Conservation (phyloP, 2,113 vertebrate genomes). For the Ammospiza nelsoni region DNA sequence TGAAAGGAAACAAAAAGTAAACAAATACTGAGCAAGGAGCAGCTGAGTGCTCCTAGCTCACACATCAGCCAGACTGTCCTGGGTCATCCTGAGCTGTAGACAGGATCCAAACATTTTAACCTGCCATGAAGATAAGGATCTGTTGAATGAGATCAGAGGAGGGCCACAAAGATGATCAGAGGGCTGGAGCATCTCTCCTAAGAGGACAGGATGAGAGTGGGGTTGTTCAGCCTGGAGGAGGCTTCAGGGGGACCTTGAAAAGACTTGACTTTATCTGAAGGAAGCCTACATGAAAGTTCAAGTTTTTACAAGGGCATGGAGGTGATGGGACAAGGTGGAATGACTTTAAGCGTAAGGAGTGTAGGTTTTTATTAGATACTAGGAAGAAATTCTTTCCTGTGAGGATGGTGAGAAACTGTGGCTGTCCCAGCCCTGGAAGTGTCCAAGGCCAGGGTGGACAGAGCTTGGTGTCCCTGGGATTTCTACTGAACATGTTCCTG, state of each 20-base stretch:
- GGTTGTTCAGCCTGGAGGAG: neutral
- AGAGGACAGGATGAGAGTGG: neutral
- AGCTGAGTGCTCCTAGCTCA: neutral
- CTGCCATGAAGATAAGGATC: neutral
- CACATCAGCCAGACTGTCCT: neutral
- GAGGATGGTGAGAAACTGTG: neutral
- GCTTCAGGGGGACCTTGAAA: neutral
- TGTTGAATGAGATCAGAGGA: neutral
- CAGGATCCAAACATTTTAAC: neutral
- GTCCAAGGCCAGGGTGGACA: neutral
- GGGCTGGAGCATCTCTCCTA: neutral
- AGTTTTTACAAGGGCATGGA: neutral
- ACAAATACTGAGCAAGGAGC: neutral
- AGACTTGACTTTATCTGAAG: neutral
- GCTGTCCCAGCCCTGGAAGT: neutral
- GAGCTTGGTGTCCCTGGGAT: neutral
- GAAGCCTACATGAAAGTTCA: neutral
- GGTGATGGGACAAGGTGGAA: neutral
- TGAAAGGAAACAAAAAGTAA: neutral
- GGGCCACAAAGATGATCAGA: neutral
- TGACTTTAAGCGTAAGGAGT: fast-evolving
- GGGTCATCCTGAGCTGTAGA: neutral
- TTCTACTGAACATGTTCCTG: neutral
- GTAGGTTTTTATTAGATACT: neutral
- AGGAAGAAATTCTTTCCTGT: neutral